Evolutionary conservation across 92 coral and sea anemone genomes (phyloP), one percentile per base, ranked within the genome.

Genomic region (Palythoa heliodiscus): DNA sequence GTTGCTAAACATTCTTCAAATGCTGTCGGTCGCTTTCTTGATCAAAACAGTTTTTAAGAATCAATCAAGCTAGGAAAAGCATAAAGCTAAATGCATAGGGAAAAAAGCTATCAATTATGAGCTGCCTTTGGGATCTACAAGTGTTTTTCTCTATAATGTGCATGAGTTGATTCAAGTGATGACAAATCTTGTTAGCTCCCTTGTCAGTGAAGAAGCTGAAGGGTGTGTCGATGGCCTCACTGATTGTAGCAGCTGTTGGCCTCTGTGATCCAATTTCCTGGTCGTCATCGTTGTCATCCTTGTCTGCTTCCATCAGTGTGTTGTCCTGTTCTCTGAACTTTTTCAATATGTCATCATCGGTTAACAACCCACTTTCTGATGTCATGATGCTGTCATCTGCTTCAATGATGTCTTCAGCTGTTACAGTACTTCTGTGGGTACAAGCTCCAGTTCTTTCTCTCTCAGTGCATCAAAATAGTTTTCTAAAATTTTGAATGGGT

Each of bases 111-210:
- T 71, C 52, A 71, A 13, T 71, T 71, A 11, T 14, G 23, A 37
- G 75, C 22, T 37, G 75, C 22, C 22, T 71, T 24, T 71, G 75
- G 17, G 74, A 70, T 15, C n/a, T 70, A 11, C 74, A 15, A 70
- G 14, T 71, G 52, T 71, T 71, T 71, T 71, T 71, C 75, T 71
- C 75, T 2, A 38, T 71, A 7, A 71, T 37, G 23, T 4, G 9
- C 3, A 12, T 75, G 63, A 77, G 75, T 68, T 87, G 88, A 60
- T 64, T 77, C 70, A 89, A 57, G 64, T 82, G 88, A 7, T 71
- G 83, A 73, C 90, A 75, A 86, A 86, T 86, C 84, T 89, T 85
- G 0, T 82, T 58, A 12, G 83, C 89, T 74, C 87, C 77, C 60
- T 89, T 79, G 17, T 29, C 85, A 76, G 82, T 84, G 73, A 83